phyloP scores from a whole-genome alignment of 2,888 invertebrate genomes.

The Andrena praecox region DNA sequence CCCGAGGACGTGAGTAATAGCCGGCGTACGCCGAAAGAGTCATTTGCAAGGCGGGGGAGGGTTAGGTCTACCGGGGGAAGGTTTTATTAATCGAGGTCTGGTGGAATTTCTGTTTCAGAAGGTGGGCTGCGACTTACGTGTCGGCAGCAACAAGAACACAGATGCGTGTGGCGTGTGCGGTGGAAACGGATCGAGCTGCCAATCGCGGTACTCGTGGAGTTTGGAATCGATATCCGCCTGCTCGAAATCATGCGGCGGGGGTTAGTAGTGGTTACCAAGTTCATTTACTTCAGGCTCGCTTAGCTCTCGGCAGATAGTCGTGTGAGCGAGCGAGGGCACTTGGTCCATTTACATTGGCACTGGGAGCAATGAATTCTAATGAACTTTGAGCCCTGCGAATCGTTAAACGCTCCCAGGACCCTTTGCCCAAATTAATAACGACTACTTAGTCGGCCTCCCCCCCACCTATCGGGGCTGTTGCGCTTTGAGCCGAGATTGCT shows the following conservation, averaged over 20 bases:
- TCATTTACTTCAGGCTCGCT: conserved; percentile 58
- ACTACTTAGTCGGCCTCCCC: conserved; percentile 22
- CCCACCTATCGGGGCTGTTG: conserved; percentile 9
- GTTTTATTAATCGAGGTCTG: conserved; percentile 53
- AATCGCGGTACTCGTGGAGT: conserved; percentile 95
- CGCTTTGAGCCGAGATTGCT: neutral
- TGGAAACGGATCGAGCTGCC: conserved; percentile 95
- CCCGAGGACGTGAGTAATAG: conserved; percentile 34
- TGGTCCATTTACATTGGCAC: conserved; percentile 55
- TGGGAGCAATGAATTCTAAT: conserved; percentile 59
- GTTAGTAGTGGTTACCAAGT: conserved; percentile 86
- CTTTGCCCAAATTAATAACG: conserved; percentile 49
- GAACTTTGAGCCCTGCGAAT: conserved; percentile 55
- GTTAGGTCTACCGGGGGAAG: neutral
- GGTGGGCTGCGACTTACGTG: conserved; percentile 96
- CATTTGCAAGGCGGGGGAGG: neutral
- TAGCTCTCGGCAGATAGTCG: conserved; percentile 6
- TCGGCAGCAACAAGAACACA: conserved; percentile 93
- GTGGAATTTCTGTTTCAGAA: conserved; percentile 87
- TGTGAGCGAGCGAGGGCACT: neutral
- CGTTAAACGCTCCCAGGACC: conserved; percentile 31
- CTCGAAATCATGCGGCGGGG: conserved; percentile 97
- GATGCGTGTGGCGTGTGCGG: conserved; percentile 97
- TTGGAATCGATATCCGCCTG: conserved; percentile 94
- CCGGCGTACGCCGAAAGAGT: conserved; percentile 6